Conservation (phyloP, 2,888 invertebrate species). For the Cryptus armator region DNA sequence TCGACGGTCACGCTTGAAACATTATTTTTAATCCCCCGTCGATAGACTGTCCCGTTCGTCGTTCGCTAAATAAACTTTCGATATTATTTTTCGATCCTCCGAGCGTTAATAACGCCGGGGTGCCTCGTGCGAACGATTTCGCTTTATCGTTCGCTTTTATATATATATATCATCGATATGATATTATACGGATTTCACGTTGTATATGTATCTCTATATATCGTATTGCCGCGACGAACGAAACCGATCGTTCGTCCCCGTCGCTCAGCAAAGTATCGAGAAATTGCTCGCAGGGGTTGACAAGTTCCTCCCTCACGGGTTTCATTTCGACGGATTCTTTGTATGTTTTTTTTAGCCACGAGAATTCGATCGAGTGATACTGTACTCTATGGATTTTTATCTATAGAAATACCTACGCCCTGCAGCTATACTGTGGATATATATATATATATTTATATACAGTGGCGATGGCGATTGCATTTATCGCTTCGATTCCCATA, state of each 20-base stretch:
- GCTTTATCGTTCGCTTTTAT: slow-evolving; percentile 7
- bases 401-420: not conserved
- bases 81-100: slow-evolving; percentile 84
- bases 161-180: slow-evolving; percentile 10
- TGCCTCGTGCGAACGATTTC: slow-evolving; percentile 14
- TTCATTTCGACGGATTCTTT: not conserved
- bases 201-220: not conserved
- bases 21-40: slow-evolving; percentile 83
- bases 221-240: slow-evolving; percentile 14
- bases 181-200: slow-evolving; percentile 37
- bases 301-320: too few species aligned
- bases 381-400: not conserved
- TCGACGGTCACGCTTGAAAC: slow-evolving; percentile 82
- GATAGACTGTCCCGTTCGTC: slow-evolving; percentile 71
- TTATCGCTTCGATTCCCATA: too few species aligned
- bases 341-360: not conserved
- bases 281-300: slow-evolving; percentile 8
- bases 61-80: slow-evolving; percentile 82
- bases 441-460: not conserved
- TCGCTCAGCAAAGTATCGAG: not conserved
- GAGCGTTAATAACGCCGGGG: slow-evolving; percentile 68
- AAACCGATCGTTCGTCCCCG: not conserved
- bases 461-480: too few species aligned
- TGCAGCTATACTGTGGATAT: not conserved
- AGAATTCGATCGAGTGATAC: not conserved